Conservation (phyloP, 2,888 invertebrate species). For the Heteromurus nitidus region DNA sequence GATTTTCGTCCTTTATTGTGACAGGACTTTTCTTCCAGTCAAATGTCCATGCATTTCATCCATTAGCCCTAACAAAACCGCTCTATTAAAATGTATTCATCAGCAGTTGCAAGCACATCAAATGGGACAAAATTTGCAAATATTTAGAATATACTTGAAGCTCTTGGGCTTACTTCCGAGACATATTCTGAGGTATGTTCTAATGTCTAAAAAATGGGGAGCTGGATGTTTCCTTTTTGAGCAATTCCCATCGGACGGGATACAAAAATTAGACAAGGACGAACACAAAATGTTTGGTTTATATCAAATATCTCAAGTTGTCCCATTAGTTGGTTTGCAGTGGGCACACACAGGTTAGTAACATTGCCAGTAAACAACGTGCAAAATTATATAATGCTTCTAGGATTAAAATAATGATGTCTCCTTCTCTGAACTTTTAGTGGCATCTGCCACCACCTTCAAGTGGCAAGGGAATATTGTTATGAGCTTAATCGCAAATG, state of each 20-base stretch:
- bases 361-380: neutral
- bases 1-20: too few species aligned
- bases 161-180: slow-evolving; percentile 56
- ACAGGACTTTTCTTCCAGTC: slow-evolving; percentile 31
- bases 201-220: slow-evolving; percentile 54
- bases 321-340: slow-evolving; percentile 63
- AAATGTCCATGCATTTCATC: slow-evolving; percentile 39
- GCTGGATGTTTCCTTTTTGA: slow-evolving; percentile 48
- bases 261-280: neutral
- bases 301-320: slow-evolving; percentile 56
- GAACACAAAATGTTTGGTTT: slow-evolving; percentile 51
- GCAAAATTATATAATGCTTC: neutral
- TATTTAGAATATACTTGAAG: slow-evolving; percentile 33
- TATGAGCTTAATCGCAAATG: slow-evolving; percentile 61
- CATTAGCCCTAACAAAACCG: neutral
- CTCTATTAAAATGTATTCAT: slow-evolving; percentile 5
- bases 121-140: neutral
- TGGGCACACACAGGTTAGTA: slow-evolving; percentile 64
- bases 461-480: slow-evolving; percentile 62
- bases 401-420: neutral
- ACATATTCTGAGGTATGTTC: slow-evolving; percentile 56
- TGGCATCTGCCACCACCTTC: slow-evolving; percentile 48
- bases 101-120: neutral
- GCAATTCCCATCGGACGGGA: slow-evolving; percentile 23
- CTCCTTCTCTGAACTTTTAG: slow-evolving; percentile 29